Conservation (phyloP, 2,113 vertebrate species). For the Trogon melanurus region DNA sequence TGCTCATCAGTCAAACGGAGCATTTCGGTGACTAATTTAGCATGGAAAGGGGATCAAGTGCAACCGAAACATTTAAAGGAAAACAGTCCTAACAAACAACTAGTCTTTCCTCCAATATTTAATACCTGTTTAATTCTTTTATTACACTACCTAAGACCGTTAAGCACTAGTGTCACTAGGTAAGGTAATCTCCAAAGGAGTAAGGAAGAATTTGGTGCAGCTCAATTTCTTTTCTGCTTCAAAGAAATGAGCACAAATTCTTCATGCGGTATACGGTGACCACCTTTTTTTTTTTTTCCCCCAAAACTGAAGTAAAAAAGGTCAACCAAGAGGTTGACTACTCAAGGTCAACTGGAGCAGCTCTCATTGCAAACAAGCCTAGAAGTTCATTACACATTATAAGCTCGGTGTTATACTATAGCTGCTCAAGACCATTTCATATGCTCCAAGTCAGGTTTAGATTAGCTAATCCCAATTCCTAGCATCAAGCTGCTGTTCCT, state of each 20-base stretch:
- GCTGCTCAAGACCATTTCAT: background rate
- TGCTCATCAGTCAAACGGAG: background rate
- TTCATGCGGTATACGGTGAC: background rate
- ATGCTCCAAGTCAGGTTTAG: background rate
- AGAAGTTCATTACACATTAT: accelerated
- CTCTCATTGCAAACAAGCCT: background rate
- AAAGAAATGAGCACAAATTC: too few species aligned
- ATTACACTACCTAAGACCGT: background rate
- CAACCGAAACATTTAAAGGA: background rate
- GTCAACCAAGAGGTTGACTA: background rate
- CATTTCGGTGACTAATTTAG: accelerated
- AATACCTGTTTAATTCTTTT: background rate
- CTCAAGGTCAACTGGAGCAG: background rate
- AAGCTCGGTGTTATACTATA: background rate
- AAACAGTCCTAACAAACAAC: background rate
- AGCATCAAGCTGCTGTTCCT: accelerated
- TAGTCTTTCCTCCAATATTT: accelerated
- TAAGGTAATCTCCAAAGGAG: accelerated
- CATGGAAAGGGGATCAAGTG: accelerated
- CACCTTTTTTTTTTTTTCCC: background rate
- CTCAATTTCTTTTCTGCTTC: background rate
- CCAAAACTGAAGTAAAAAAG: background rate
- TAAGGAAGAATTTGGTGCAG: background rate
- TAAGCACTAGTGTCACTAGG: background rate
- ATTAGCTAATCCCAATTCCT: background rate